These are phyloP conservation scores for Rhinogobio ventralis DNA, from an alignment of 2,797 vertebrate genomes.

Conservation along the genomic window DNA sequence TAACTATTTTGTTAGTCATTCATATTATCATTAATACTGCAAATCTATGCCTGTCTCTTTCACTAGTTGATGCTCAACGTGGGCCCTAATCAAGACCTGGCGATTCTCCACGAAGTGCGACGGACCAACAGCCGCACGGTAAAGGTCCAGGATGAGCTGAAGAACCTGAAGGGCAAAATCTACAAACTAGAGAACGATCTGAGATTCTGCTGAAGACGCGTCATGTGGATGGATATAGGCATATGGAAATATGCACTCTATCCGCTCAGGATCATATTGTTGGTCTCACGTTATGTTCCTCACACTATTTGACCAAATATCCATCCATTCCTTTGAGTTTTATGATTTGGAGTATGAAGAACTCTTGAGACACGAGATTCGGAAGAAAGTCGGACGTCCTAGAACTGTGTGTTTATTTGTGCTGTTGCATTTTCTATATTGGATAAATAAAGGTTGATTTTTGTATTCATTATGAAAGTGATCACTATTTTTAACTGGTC, in stretches of 20 bases:
- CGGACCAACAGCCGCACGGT: constrained; percentile 85
- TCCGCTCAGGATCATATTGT: background rate
- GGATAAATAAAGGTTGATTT: constrained; percentile 25
- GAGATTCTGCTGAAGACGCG: constrained; percentile 76
- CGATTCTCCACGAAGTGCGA: constrained; percentile 87
- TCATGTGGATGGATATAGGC: background rate
- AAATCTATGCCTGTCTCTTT: background rate
- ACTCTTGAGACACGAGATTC: background rate
- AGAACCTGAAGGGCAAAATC: constrained; percentile 91
- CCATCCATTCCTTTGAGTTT: too few species aligned
- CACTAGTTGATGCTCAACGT: constrained; percentile 83
- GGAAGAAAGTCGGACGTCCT: background rate
- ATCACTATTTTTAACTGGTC: background rate
- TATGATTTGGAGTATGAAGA: background rate
- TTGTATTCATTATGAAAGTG: background rate
- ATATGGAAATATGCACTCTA: background rate
- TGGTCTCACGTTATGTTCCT: too few species aligned
- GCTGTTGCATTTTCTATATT: background rate
- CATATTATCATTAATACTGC: background rate
- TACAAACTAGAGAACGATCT: constrained; percentile 91
- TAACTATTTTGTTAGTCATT: background rate
- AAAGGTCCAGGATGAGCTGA: constrained; percentile 91
- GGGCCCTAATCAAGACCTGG: constrained; percentile 89
- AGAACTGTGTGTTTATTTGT: background rate
- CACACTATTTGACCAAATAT: background rate